Base-by-base conservation (phyloP, 2,888 invertebrate genomes). In the Molorchus minor region DNA sequence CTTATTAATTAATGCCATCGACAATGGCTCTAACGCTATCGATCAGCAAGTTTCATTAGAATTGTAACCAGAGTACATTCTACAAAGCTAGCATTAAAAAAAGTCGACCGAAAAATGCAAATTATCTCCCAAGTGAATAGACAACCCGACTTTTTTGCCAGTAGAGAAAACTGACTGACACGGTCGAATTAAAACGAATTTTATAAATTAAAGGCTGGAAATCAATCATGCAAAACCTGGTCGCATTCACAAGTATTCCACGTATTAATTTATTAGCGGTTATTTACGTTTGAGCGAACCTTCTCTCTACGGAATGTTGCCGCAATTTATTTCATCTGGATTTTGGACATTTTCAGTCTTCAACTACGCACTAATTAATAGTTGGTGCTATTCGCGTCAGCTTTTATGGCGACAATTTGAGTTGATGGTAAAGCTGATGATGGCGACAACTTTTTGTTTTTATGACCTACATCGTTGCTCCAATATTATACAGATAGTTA, bases 141-240 rank as follows among this genome's bases (percentile, higher is more conserved):
- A 40, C 16, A 40, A 40, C 19, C 10, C 8, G 19, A n/a, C 19
- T 40, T 40, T 40, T 33, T n/a, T 40, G 8, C 19, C n/a, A n/a
- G 40, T 40, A 10, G 40, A 40, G 19, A n/a, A n/a, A n/a, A n/a
- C n/a, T n/a, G 19, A 40, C 10, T 15, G 19, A 10, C 56, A 44
- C 52, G 45, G 61, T 43, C 15, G 58, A 52, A 30, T 55, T 56
- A 45, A 45, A 45, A 45, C 45, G 45, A 45, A 45, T 45, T 45
- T 45, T 25, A 25, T 45, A 45, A 45, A 45, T 45, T 45, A 45
- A 45, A 45, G 45, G 45, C 25, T 25, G 21, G 30, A 29, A 45
- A 45, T 45, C 45, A 45, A 45, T 45, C 45, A 45, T 45, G 45
- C 45, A 25, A 45, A 45, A 29, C 45, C 7, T 2, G 25, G 45